phyloP scores from a whole-genome alignment of 2,797 vertebrate genomes.

The Adelosebastes latens region DNA sequence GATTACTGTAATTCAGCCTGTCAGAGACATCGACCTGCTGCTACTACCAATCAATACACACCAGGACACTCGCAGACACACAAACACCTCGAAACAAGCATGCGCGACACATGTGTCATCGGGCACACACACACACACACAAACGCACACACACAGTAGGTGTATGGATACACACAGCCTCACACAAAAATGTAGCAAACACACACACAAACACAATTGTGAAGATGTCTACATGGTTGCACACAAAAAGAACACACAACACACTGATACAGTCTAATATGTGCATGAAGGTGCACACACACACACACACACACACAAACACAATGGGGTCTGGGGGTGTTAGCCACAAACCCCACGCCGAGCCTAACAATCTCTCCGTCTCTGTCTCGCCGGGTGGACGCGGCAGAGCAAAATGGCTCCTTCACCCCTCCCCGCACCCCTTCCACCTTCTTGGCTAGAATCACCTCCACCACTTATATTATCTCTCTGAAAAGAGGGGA shows the following conservation, averaged over 20 bases:
- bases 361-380: constrained; percentile 78
- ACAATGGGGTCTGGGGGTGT: constrained; percentile 53
- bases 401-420: constrained; percentile 80
- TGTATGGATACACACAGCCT: not conserved
- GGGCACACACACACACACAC: constrained; percentile 6
- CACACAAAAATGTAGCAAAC: not conserved
- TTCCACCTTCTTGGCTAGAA: not conserved
- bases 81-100: constrained; percentile 55
- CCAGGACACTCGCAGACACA: constrained; percentile 84
- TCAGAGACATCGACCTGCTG: constrained; percentile 96
- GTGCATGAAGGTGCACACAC: not conserved
- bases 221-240: constrained; percentile 24
- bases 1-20: constrained; percentile 99
- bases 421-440: not conserved
- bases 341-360: constrained; percentile 80
- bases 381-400: constrained; percentile 57
- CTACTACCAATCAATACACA: constrained; percentile 95
- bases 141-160: constrained; percentile 5
- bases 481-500: constrained; percentile 57
- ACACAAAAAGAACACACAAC: constrained; percentile 45
- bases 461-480: constrained; percentile 73
- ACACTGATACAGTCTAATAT: not conserved
- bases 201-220: not conserved
- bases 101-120: constrained; percentile 33
- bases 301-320: not conserved